phyloP scores from a whole-genome alignment of 2,797 vertebrate genomes.

The Phyllotis vaccarum region DNA sequence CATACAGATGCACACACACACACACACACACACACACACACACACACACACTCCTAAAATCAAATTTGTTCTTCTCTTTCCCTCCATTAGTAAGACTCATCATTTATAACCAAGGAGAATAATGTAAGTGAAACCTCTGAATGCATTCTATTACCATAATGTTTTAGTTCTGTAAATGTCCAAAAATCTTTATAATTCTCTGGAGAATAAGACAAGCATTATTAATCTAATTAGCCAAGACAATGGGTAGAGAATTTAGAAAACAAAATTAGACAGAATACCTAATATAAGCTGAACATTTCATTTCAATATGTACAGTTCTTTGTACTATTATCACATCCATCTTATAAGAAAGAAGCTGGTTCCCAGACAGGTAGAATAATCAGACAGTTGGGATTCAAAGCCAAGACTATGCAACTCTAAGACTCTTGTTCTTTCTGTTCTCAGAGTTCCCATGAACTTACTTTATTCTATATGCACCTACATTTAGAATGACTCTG shows the following conservation, averaged over 20 bases:
- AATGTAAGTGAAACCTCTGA: neutral
- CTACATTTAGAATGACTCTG: neutral
- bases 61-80: neutral
- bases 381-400: neutral
- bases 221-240: slow-evolving; percentile 31
- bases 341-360: neutral
- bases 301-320: neutral
- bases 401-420: neutral
- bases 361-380: neutral
- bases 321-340: neutral
- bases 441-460: neutral
- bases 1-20: neutral
- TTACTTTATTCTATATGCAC: neutral
- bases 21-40: neutral
- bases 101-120: slow-evolving; percentile 4
- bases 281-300: neutral
- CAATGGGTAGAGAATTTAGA: neutral
- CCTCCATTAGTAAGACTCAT: neutral
- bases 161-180: slow-evolving; percentile 21
- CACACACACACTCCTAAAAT: neutral
- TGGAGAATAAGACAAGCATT: neutral
- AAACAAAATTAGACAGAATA: slow-evolving; percentile 4
- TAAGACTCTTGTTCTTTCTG: neutral
- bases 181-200: slow-evolving; percentile 6
- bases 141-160: neutral